Conservation (phyloP, 2,888 invertebrate genomes). For the Diarsia rubi region DNA sequence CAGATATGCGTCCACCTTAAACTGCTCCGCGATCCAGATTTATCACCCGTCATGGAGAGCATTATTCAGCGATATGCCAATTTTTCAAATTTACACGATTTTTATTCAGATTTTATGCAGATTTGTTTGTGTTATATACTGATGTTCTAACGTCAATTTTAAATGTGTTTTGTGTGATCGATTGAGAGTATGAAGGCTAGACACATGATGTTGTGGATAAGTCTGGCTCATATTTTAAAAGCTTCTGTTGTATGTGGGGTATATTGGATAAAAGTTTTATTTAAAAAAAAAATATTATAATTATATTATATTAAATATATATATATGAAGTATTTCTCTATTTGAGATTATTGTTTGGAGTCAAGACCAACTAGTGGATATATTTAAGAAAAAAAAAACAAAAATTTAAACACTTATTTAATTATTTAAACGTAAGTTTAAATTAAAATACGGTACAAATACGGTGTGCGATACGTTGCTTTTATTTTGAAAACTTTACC, state of each 20-base stretch:
- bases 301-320: too few species aligned
- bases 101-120: slow-evolving; percentile 11
- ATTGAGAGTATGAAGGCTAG: slow-evolving; percentile 13
- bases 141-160: slow-evolving; percentile 18
- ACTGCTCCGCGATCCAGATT: slow-evolving; percentile 37
- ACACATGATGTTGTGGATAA: not conserved
- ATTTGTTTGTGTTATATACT: slow-evolving; percentile 19
- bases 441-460: not conserved
- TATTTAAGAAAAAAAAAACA: not conserved
- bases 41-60: slow-evolving; percentile 35
- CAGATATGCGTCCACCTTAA: not conserved
- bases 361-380: not conserved
- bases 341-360: not conserved
- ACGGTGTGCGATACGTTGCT: not conserved
- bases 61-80: slow-evolving; percentile 45
- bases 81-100: slow-evolving; percentile 46
- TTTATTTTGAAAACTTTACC: not conserved
- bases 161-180: slow-evolving; percentile 30
- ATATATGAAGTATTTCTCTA: not conserved
- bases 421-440: not conserved
- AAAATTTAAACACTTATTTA: not conserved
- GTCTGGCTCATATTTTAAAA: slow-evolving; percentile 33
- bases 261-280: not conserved
- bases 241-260: slow-evolving; percentile 1
- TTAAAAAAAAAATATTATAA: too few species aligned